Conservation (phyloP, 2,797 vertebrate species). For the Setipinna tenuifilis region DNA sequence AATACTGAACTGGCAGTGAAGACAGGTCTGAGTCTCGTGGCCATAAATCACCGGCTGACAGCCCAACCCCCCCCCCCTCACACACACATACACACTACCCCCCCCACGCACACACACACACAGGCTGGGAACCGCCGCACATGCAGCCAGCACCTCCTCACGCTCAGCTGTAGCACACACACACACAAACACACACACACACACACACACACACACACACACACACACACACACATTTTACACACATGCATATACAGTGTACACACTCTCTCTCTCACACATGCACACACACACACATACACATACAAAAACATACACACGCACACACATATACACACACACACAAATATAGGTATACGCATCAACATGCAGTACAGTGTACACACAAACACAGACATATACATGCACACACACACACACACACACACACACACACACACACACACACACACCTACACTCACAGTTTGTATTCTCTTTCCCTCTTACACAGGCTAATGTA, state of each 20-base stretch:
- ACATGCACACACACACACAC: not conserved
- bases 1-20: slow-evolving; percentile 95
- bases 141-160: slow-evolving; percentile 67
- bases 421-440: slow-evolving; percentile 37
- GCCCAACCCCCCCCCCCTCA: slow-evolving; percentile 42
- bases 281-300: too few species aligned
- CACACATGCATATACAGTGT: too few species aligned
- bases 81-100: slow-evolving; percentile 44
- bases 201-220: too few species aligned
- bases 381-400: slow-evolving; percentile 63
- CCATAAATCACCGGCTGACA: slow-evolving; percentile 95
- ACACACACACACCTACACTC: not conserved
- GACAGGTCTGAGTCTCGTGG: slow-evolving; percentile 88
- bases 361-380: not conserved
- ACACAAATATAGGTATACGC: too few species aligned
- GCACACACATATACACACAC: slow-evolving; percentile 44
- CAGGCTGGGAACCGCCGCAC: slow-evolving; percentile 84
- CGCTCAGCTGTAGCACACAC: too few species aligned
- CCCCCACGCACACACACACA: slow-evolving; percentile 47
- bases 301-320: slow-evolving; percentile 45
- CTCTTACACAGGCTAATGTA: too few species aligned
- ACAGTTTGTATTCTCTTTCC: not conserved
- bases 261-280: too few species aligned
- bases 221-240: too few species aligned
- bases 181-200: too few species aligned